Evolutionary conservation across 2,888 invertebrate genomes (phyloP).

Genomic region (Oeneis ivallda): DNA sequence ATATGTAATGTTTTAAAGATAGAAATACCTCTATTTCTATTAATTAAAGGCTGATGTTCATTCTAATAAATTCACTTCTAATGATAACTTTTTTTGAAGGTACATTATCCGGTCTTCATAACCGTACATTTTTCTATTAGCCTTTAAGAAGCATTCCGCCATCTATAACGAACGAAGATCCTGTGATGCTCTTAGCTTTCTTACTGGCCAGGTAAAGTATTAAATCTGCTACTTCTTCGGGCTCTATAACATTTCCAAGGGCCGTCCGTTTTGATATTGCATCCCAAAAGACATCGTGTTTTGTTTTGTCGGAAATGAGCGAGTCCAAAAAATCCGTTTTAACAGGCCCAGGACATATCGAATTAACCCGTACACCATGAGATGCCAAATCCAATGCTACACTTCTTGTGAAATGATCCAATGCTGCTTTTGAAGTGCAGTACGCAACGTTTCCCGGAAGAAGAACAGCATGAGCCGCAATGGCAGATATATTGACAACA

Average conservation of each 20-base stretch:
- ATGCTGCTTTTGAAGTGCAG: constrained; percentile 51
- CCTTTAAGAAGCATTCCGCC: constrained; percentile 29
- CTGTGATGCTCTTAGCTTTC: constrained; percentile 44
- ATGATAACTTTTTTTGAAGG: not conserved
- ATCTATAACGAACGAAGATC: constrained; percentile 38
- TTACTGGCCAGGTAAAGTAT: constrained; percentile 45
- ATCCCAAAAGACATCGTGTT: constrained; percentile 11
- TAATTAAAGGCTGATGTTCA: not conserved
- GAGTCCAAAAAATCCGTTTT: constrained; percentile 33
- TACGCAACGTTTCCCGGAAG: constrained; percentile 30
- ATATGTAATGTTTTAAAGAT: no score
- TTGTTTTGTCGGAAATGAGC: constrained; percentile 13
- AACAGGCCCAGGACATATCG: constrained; percentile 77
- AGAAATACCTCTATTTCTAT: no score
- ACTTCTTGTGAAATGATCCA: constrained; percentile 88
- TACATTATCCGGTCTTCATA: not conserved
- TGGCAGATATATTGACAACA: constrained; percentile 45
- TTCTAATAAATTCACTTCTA: not conserved
- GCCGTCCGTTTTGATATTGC: constrained; percentile 26
- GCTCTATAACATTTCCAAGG: constrained; percentile 36
- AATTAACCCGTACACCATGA: constrained; percentile 84
- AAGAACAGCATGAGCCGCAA: constrained; percentile 31
- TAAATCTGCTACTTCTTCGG: constrained; percentile 48
- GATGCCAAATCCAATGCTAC: constrained; percentile 84
- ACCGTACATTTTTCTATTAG: not conserved